Evolutionary conservation across 2,797 vertebrate genomes (phyloP).

Genomic region (Vespertilio murinus): DNA sequence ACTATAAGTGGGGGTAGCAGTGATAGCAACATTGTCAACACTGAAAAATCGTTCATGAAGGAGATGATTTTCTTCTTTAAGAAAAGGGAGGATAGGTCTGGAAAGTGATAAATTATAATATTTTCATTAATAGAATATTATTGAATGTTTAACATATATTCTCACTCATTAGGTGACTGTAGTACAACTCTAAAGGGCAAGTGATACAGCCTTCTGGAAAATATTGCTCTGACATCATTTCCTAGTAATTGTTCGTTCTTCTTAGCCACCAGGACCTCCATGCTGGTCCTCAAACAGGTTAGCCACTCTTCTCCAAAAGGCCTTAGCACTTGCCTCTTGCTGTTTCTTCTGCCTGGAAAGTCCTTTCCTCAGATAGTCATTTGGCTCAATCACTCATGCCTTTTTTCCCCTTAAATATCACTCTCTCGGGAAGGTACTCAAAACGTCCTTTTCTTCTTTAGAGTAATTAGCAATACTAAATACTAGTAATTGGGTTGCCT

Average conservation of each 20-base stretch:
- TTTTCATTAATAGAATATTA: neutral
- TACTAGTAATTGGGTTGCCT: too few species aligned
- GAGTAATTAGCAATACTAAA: neutral
- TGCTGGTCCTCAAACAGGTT: neutral
- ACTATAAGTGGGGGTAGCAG: neutral
- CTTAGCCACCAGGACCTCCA: neutral
- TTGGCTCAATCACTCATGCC: neutral
- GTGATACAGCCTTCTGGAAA: neutral
- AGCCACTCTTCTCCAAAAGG: neutral
- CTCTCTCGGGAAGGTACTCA: neutral
- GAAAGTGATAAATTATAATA: neutral
- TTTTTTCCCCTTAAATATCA: neutral
- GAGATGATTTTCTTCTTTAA: neutral
- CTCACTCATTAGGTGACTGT: neutral
- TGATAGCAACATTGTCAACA: neutral
- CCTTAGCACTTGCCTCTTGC: neutral
- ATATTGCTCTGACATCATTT: neutral
- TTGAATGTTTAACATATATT: neutral
- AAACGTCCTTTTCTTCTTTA: neutral
- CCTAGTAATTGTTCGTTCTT: neutral
- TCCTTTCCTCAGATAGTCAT: neutral
- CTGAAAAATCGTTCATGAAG: neutral
- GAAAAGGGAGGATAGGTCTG: fast-evolving
- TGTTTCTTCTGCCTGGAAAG: neutral
- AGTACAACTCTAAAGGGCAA: neutral